Conservation (phyloP, 30 jellyfish, hydroid and myxozoan species). For the Hydractinia echinata region DNA sequence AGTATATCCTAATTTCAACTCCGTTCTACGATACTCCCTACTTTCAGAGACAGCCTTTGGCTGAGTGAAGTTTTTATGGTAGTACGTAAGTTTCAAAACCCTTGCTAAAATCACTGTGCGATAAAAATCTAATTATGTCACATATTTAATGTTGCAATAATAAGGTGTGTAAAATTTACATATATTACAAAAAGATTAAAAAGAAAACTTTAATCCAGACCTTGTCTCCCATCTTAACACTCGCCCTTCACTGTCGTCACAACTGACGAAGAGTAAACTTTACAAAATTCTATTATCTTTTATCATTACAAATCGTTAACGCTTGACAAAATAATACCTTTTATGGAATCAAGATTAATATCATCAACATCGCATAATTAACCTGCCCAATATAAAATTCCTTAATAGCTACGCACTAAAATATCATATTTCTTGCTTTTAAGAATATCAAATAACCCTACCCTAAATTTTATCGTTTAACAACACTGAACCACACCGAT, state of each 20-base stretch:
- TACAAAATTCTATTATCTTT: conserved; percentile 2
- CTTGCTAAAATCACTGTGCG: not conserved
- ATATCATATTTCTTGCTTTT: too few relatives aligned
- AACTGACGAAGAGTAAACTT: not conserved
- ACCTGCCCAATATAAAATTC: conserved; percentile 18
- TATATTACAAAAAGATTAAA: not conserved
- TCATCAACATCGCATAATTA: conserved; percentile 10
- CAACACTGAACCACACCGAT: too few relatives aligned
- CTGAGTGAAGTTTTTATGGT: not conserved
- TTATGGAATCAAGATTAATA: not conserved
- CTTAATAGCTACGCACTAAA: not conserved
- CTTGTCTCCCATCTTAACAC: conserved; percentile 19
- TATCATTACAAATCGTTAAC: not conserved
- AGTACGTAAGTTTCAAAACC: not conserved
- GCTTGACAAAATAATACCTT: conserved; percentile 20
- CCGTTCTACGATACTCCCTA: not conserved
- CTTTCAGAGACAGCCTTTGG: conserved; percentile 17
- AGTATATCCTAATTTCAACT: not conserved
- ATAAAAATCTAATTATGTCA: not conserved
- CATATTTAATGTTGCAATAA: not conserved
- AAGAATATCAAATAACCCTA: too few relatives aligned
- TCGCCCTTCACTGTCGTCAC: not conserved
- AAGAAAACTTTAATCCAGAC: conserved; percentile 15
- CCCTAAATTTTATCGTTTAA: too few relatives aligned
- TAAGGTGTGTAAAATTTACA: not conserved